phyloP scores from a whole-genome alignment of 2,888 invertebrate genomes.

The Hymenopus coronatus region DNA sequence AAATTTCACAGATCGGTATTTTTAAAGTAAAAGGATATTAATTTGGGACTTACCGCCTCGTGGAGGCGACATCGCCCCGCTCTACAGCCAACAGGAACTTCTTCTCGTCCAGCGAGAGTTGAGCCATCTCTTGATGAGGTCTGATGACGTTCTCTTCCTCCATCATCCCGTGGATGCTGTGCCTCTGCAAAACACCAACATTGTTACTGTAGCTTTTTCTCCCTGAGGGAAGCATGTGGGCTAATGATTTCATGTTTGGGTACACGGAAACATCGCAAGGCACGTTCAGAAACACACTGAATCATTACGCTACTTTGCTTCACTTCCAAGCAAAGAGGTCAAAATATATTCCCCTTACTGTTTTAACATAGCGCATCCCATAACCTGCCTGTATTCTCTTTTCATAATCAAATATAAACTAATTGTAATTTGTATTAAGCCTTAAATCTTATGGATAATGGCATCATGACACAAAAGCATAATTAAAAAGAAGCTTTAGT shows the following conservation, averaged over 20 bases:
- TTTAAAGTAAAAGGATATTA: neutral
- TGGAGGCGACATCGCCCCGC: slow-evolving; percentile 93
- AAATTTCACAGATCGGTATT: no score
- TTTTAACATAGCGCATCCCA: no score
- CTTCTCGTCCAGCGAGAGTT: slow-evolving; percentile 83
- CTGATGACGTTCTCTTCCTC: slow-evolving; percentile 85
- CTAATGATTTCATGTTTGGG: neutral
- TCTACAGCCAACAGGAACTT: slow-evolving; percentile 93
- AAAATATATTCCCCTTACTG: no score
- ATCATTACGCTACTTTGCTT: no score
- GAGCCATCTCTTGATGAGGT: slow-evolving; percentile 85
- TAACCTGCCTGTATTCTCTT: no score
- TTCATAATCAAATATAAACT: no score
- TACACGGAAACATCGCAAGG: neutral
- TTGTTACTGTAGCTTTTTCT: neutral
- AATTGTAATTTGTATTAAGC: no score
- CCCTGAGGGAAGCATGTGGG: neutral
- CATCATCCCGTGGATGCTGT: slow-evolving; percentile 90
- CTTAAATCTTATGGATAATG: no score
- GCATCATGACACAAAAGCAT: no score
- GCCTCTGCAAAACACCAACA: slow-evolving; percentile 56
- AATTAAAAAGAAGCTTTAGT: no score
- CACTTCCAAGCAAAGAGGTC: no score
- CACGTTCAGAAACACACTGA: neutral
- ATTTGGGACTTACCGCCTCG: slow-evolving; percentile 61